A percentile compares a stretch with the other conserved stretches of the same genome.
phyloP scores from a whole-genome alignment of 2,888 invertebrate genomes.

The Perdita meconis region DNA sequence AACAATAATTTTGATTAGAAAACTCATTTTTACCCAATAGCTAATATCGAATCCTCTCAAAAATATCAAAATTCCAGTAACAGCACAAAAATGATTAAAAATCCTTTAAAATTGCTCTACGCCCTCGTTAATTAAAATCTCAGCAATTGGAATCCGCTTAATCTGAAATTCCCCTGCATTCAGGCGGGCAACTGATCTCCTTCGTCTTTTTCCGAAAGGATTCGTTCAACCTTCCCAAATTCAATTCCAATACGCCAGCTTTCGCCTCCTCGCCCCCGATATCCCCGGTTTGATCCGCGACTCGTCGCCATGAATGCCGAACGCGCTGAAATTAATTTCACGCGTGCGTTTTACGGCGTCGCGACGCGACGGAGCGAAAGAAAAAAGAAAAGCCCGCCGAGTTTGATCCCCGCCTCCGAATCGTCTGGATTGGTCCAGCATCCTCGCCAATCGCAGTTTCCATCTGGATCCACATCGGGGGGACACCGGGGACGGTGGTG shows the following conservation, averaged over 20 bases:
- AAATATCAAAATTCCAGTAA: too few relatives aligned
- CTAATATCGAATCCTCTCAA: too few relatives aligned
- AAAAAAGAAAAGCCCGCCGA: slow-evolving; percentile 29
- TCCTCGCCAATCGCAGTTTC: slow-evolving; percentile 62
- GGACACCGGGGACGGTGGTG: not conserved
- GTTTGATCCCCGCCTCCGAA: slow-evolving; percentile 60
- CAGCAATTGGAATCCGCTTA: too few relatives aligned
- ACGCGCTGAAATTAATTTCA: slow-evolving; percentile 51
- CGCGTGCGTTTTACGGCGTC: slow-evolving; percentile 30
- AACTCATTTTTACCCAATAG: too few relatives aligned
- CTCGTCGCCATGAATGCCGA: slow-evolving; percentile 47
- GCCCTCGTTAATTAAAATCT: too few relatives aligned
- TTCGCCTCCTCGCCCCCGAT: not conserved
- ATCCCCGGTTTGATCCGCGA: not conserved
- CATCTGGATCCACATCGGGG: slow-evolving; percentile 15
- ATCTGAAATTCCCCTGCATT: too few relatives aligned
- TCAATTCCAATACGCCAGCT: not conserved
- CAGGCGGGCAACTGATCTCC: too few relatives aligned
- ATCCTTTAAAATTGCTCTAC: too few relatives aligned
- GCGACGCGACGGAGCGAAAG: slow-evolving; percentile 34
- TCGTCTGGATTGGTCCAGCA: slow-evolving; percentile 62
- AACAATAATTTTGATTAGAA: too few relatives aligned
- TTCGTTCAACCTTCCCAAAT: slow-evolving; percentile 2
- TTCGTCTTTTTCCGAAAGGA: not conserved
- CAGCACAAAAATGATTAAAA: too few relatives aligned